These are phyloP conservation scores for Salarias fasciatus DNA, from an alignment of 2,797 vertebrate species.

Conservation along the genomic window DNA sequence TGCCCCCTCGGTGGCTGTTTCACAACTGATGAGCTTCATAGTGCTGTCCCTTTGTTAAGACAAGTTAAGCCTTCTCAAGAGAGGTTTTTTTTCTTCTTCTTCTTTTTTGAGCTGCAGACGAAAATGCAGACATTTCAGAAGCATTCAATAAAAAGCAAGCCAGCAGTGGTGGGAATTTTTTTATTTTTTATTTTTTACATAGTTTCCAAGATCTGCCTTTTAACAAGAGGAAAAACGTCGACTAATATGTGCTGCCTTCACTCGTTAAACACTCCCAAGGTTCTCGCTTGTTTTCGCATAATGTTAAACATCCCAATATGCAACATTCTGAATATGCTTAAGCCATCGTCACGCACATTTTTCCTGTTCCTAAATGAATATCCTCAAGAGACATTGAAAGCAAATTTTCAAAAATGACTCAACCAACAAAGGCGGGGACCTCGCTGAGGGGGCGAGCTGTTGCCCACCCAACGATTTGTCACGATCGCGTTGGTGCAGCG, in stretches of 20 bases:
- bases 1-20: conserved; percentile 42
- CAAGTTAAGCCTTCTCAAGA: conserved; percentile 42
- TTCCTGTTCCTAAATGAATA: no score
- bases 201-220: conserved; percentile 8
- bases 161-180: conserved; percentile 11
- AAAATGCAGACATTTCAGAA: conserved; percentile 37
- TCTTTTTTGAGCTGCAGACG: conserved; percentile 20
- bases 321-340: no score
- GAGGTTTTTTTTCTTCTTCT: conserved; percentile 30
- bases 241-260: conserved; percentile 7
- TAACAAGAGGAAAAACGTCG: conserved; percentile 11
- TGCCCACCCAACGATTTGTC: conserved; percentile 17
- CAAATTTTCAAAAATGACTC: no score
- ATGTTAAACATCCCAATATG: no score
- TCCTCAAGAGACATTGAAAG: neutral
- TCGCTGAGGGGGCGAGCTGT: conserved; percentile 8
- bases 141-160: conserved; percentile 32
- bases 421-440: neutral
- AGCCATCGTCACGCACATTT: no score
- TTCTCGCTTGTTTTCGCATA: neutral
- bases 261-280: conserved; percentile 22
- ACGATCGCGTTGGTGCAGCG: conserved; percentile 22
- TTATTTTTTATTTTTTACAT: neutral
- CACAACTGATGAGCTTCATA: conserved; percentile 47
- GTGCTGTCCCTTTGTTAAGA: conserved; percentile 39